A percentile compares a stretch with the other conserved stretches of the same genome.
phyloP scores from a whole-genome alignment of 2,113 vertebrate species.

The Pomatorhinus ruficollis region DNA sequence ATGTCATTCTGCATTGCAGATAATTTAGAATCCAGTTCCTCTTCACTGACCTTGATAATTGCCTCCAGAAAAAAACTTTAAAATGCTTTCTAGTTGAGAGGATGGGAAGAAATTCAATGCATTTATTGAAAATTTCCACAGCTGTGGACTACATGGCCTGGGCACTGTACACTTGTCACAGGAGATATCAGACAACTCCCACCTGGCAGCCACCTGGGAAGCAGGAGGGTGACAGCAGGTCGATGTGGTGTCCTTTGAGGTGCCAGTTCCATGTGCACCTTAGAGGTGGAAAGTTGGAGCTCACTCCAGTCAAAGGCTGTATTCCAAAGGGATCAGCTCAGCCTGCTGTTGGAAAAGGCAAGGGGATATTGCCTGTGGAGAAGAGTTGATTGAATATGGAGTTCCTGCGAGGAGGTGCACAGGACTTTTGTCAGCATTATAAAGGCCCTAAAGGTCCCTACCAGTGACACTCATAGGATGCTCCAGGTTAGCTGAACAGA shows the following conservation, averaged over 20 bases:
- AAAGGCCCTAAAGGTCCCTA: neutral
- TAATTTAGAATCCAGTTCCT: neutral
- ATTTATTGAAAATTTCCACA: neutral
- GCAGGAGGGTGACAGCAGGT: neutral
- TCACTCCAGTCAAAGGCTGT: neutral
- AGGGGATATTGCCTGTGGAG: neutral
- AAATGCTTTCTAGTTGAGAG: neutral
- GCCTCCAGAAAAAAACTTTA: neutral
- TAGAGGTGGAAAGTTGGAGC: neutral
- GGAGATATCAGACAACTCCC: neutral
- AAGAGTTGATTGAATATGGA: neutral
- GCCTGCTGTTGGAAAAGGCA: neutral
- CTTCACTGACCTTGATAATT: neutral
- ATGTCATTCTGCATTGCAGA: neutral
- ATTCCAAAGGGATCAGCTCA: neutral
- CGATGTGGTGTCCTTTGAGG: neutral
- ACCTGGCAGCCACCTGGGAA: neutral
- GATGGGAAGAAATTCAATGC: neutral
- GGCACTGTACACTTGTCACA: neutral
- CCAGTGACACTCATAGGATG: neutral
- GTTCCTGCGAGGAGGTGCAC: neutral
- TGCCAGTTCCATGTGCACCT: accelerated
- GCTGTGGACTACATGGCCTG: neutral
- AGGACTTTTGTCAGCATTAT: neutral
- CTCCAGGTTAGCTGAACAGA: neutral